phyloP scores from a whole-genome alignment of 2,113 vertebrate genomes.

The Cyprinus carpio region DNA sequence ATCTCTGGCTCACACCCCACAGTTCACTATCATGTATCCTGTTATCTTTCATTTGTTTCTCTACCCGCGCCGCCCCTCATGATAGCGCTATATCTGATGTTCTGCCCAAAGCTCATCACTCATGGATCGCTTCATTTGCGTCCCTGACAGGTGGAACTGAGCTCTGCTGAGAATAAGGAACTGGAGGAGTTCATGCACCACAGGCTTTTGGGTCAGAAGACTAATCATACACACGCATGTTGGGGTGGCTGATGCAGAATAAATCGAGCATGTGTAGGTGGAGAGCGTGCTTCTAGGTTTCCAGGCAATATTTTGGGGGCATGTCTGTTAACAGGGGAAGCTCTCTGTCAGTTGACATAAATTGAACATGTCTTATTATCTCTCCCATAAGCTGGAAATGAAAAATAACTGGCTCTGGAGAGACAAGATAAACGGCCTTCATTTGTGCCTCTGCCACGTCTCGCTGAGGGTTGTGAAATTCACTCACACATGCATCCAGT shows the following conservation, averaged over 20 bases:
- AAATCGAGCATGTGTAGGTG: constrained; percentile 10
- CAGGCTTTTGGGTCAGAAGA: constrained; percentile 34
- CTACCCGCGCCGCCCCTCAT: not conserved
- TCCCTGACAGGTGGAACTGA: constrained; percentile 40
- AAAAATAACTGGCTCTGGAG: constrained; percentile 61
- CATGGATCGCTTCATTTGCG: constrained; percentile 35
- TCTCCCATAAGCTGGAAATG: constrained; percentile 59
- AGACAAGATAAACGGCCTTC: constrained; percentile 60
- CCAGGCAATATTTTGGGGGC: constrained; percentile 52
- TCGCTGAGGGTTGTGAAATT: constrained; percentile 19
- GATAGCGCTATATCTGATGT: constrained; percentile 23
- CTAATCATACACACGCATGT: constrained; percentile 40
- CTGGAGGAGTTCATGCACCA: constrained; percentile 34
- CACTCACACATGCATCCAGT: constrained; percentile 22
- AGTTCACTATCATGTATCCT: not conserved
- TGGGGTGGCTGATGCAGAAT: constrained; percentile 23
- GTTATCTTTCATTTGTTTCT: constrained; percentile 38
- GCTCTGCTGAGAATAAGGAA: constrained; percentile 21
- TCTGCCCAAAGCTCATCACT: constrained; percentile 32
- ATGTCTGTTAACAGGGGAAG: constrained; percentile 51
- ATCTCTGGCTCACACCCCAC: constrained; percentile 17
- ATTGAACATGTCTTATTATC: constrained; percentile 65
- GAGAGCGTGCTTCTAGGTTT: constrained; percentile 24
- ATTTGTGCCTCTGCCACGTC: constrained; percentile 54
- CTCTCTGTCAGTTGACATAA: constrained; percentile 63